Evolutionary conservation across 2,113 vertebrate species (phyloP).

Genomic region (Lampris megalopsis): DNA sequence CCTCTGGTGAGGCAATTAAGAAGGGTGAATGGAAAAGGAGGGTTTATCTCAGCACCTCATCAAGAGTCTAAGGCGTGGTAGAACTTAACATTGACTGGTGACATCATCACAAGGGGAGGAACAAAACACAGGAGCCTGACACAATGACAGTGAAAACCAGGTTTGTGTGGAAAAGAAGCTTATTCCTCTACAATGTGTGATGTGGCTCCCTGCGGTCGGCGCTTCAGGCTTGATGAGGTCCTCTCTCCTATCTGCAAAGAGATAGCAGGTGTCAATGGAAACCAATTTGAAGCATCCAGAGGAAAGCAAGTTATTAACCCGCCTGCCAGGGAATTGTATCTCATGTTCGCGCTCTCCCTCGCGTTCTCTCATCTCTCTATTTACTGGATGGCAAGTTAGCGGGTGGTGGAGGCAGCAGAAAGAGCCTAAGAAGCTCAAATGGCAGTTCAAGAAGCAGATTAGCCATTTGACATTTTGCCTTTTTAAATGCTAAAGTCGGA

Average conservation of each 20-base stretch:
- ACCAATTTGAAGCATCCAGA: slow-evolving; percentile 74
- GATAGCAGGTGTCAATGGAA: slow-evolving; percentile 79
- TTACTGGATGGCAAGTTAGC: background rate
- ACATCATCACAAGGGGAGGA: slow-evolving; percentile 14
- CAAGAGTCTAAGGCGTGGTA: slow-evolving; percentile 1
- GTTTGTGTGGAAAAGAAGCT: background rate
- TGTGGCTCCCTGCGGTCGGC: slow-evolving; percentile 43
- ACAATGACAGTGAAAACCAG: background rate
- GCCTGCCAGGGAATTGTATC: slow-evolving; percentile 40
- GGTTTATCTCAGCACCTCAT: slow-evolving; percentile 52
- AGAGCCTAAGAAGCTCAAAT: background rate
- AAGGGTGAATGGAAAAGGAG: slow-evolving; percentile 10
- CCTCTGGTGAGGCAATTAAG: slow-evolving; percentile 57
- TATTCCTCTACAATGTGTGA: slow-evolving; percentile 3
- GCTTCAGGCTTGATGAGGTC: slow-evolving; percentile 71
- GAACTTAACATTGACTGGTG: background rate
- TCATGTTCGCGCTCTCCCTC: slow-evolving; percentile 2
- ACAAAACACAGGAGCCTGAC: slow-evolving; percentile 34
- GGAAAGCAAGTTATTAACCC: slow-evolving; percentile 80
- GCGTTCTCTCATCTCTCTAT: background rate
- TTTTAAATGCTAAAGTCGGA: slow-evolving; percentile 14
- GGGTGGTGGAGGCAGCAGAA: slow-evolving; percentile 17
- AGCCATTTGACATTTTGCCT: slow-evolving; percentile 35
- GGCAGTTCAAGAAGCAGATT: slow-evolving; percentile 12
- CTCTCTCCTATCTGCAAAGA: slow-evolving; percentile 61